Evolutionary conservation across 1,140 invertebrate species (phyloP).

Genomic region (Eubasilissa regina): DNA sequence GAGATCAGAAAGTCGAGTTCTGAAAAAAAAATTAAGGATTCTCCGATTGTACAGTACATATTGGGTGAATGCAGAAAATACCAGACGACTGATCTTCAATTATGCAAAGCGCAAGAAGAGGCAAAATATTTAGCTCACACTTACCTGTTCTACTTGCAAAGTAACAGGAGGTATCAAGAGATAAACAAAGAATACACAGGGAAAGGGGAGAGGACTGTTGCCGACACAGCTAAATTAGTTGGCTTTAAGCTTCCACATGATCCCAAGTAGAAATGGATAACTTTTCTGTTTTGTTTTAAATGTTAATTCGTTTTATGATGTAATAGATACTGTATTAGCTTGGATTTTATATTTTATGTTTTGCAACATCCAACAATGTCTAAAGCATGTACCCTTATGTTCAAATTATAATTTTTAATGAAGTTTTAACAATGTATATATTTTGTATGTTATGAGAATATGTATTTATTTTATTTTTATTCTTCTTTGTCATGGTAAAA

Average conservation of each 20-base stretch:
- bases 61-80: constrained; percentile 81
- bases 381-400: too few relatives aligned
- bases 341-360: too few relatives aligned
- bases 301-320: too few relatives aligned
- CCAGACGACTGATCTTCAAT: constrained; percentile 83
- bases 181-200: constrained; percentile 82
- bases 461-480: too few relatives aligned
- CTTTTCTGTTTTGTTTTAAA: too few relatives aligned
- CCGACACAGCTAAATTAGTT: constrained; percentile 86
- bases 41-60: constrained; percentile 77
- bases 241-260: constrained; percentile 90
- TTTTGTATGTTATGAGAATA: too few relatives aligned
- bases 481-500: too few relatives aligned
- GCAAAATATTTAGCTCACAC: constrained; percentile 80
- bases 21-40: constrained; percentile 72
- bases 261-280: constrained; percentile 68
- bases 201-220: constrained; percentile 82
- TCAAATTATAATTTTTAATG: too few relatives aligned
- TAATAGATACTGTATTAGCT: too few relatives aligned
- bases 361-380: too few relatives aligned
- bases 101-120: constrained; percentile 87
- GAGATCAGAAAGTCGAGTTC: constrained; percentile 75
- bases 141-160: constrained; percentile 83
- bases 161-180: constrained; percentile 78
- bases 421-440: too few relatives aligned